A percentile compares a stretch with the other conserved stretches of the same genome.
Evolutionary conservation across 2,113 vertebrate species (phyloP).

Genomic region (Coryphaenoides rupestris): DNA sequence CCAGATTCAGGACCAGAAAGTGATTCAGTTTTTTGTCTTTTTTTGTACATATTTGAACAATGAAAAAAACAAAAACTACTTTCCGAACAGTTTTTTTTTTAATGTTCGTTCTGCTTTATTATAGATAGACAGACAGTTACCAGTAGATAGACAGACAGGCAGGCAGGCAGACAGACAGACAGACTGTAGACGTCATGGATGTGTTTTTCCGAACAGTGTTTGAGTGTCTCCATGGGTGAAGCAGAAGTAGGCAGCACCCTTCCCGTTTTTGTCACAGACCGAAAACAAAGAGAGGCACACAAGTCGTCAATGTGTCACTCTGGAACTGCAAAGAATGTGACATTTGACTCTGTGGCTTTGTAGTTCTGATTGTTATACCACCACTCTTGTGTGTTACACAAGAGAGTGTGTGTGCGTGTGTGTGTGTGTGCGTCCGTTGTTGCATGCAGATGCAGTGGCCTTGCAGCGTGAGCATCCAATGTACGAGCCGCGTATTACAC

Average conservation of each 20-base stretch:
- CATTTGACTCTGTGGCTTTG: slow-evolving; percentile 59
- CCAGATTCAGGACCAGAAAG: no score
- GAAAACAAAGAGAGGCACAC: slow-evolving; percentile 1
- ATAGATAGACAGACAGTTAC: not conserved
- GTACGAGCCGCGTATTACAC: slow-evolving; percentile 37
- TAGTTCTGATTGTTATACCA: slow-evolving; percentile 54
- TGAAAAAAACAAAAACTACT: not conserved
- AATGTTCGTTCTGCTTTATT: not conserved
- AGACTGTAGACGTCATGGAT: not conserved
- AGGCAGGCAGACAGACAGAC: not conserved
- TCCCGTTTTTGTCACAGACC: slow-evolving; percentile 12
- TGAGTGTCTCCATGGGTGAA: slow-evolving; percentile 15
- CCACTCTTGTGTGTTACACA: not conserved
- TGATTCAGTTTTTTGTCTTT: no score
- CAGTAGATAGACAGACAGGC: not conserved
- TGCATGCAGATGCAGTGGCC: slow-evolving; percentile 2
- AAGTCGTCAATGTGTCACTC: slow-evolving; percentile 39
- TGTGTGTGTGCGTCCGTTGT: slow-evolving; percentile 10
- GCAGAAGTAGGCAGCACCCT: slow-evolving; percentile 16
- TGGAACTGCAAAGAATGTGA: slow-evolving; percentile 48
- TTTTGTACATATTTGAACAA: no score
- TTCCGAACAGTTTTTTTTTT: not conserved
- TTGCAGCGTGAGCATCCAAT: slow-evolving; percentile 27
- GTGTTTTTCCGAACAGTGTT: not conserved
- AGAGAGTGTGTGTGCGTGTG: no score